These are phyloP conservation scores for Zosterops pallidus DNA, from an alignment of 2,113 vertebrate species.

Conservation along the genomic window DNA sequence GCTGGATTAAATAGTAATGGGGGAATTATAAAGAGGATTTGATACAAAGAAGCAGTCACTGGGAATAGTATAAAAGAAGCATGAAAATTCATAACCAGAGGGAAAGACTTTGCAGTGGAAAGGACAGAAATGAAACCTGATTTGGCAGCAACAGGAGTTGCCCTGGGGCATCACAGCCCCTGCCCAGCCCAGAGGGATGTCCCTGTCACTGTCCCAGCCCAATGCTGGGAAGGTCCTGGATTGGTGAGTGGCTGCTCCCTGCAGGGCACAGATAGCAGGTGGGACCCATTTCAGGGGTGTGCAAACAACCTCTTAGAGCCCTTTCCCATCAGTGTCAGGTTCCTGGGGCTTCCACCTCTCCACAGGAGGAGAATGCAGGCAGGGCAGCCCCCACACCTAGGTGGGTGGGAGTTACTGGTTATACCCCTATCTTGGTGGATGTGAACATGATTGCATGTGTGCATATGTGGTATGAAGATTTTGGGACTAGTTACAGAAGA, in stretches of 20 bases:
- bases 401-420: not conserved
- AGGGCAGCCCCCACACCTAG: not conserved
- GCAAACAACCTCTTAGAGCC: accelerated
- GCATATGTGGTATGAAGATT: not conserved
- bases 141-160: not conserved
- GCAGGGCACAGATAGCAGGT: accelerated
- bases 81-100: not conserved
- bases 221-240: accelerated
- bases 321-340: not conserved
- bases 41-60: not conserved
- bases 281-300: not conserved
- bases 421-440: accelerated
- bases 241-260: accelerated
- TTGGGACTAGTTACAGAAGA: not conserved
- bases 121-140: not conserved
- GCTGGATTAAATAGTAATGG: not conserved
- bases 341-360: not conserved
- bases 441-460: not conserved
- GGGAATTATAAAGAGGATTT: not conserved
- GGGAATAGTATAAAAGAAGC: not conserved
- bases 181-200: not conserved
- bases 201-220: not conserved
- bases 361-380: not conserved
- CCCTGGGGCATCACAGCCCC: not conserved
- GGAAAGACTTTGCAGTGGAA: not conserved